Evolutionary conservation across 2,797 vertebrate genomes (phyloP).

Genomic region (Spatula versicolor): DNA sequence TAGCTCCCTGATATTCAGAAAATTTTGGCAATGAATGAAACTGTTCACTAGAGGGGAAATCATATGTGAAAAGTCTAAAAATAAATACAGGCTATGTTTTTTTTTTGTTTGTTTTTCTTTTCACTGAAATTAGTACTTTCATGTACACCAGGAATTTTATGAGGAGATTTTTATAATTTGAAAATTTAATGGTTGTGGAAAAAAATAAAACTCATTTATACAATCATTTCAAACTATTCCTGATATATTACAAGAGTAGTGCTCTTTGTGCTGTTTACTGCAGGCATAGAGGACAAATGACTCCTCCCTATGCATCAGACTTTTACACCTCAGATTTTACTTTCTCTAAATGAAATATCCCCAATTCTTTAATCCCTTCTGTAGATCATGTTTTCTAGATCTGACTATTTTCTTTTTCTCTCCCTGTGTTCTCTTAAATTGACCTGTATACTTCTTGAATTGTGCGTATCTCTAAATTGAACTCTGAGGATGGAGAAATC

Average conservation of each 20-base stretch:
- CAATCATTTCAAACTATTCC: not conserved
- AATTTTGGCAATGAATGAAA: slow-evolving; percentile 27
- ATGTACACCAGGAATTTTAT: not conserved
- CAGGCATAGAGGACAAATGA: not conserved
- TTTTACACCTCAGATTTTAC: not conserved
- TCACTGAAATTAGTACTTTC: not conserved
- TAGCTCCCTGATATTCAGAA: not conserved
- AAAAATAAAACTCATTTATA: not conserved
- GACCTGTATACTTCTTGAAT: not conserved
- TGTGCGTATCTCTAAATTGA: not conserved
- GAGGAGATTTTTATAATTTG: not conserved
- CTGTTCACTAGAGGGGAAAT: not conserved
- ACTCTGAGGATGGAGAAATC: not conserved
- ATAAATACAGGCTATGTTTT: not conserved
- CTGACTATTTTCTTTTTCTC: not conserved
- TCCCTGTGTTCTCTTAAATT: not conserved
- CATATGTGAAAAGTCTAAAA: not conserved
- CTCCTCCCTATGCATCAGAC: not conserved
- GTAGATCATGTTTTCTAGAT: not conserved
- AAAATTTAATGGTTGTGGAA: not conserved
- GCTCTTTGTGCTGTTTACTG: not conserved
- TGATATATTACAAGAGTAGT: not conserved
- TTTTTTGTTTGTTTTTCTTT: slow-evolving; percentile 11
- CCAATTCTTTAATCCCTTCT: not conserved
- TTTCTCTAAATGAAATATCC: not conserved